Percentiles rank a stretch among this genome's conserved stretches.
These are phyloP conservation scores for Dendroctonus ponderosae DNA, from an alignment of 1,140 invertebrate genomes.

Conservation along the genomic window DNA sequence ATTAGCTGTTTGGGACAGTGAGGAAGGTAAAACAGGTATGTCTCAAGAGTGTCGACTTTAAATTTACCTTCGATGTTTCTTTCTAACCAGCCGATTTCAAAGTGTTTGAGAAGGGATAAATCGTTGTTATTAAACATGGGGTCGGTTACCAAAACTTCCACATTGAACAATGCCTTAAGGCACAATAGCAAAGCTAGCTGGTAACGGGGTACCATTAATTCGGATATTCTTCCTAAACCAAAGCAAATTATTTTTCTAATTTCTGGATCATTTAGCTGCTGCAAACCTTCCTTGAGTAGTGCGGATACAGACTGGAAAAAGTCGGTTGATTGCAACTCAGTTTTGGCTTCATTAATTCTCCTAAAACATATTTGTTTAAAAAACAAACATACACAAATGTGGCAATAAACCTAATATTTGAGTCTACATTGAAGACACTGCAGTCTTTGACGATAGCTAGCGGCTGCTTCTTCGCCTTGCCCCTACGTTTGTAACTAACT, in stretches of 20 bases:
- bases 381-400: too few species aligned
- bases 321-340: conserved; percentile 52
- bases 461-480: too few species aligned
- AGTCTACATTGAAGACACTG: too few species aligned
- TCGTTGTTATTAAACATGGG: conserved; percentile 67
- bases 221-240: conserved; percentile 56
- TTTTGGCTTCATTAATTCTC: conserved; percentile 51
- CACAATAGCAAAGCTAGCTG: conserved; percentile 57
- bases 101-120: conserved; percentile 57
- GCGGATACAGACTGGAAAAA: conserved; percentile 51
- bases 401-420: too few species aligned
- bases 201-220: conserved; percentile 55
- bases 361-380: conserved; percentile 48
- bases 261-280: conserved; percentile 42
- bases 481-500: too few species aligned
- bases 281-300: conserved; percentile 52
- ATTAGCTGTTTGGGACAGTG: conserved; percentile 79
- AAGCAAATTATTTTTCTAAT: conserved; percentile 57
- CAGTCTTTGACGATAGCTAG: too few species aligned
- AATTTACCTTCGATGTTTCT: conserved; percentile 75
- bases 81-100: conserved; percentile 59
- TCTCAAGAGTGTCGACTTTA: conserved; percentile 49
- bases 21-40: conserved; percentile 72
- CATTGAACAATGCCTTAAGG: conserved; percentile 48
- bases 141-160: conserved; percentile 58